phyloP scores from a whole-genome alignment of 2,888 invertebrate species.

The Dynastes tityus region DNA sequence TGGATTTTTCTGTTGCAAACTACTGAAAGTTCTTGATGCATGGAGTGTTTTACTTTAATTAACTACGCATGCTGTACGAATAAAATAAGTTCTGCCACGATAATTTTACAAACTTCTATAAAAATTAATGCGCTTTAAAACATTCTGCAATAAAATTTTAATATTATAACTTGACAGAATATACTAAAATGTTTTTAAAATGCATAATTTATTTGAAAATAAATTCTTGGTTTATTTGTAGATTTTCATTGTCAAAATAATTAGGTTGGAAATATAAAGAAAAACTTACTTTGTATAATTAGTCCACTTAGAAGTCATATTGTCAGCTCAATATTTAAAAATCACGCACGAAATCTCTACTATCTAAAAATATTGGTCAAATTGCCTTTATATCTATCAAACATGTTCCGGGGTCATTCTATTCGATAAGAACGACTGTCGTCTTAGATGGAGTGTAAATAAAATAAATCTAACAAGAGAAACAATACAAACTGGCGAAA shows the following conservation, averaged over 20 bases:
- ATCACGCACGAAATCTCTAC: slow-evolving; percentile 22
- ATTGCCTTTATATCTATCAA: slow-evolving; percentile 27
- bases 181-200: no score
- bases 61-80: no score
- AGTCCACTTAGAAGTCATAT: slow-evolving; percentile 48
- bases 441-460: neutral
- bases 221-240: no score
- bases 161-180: no score
- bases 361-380: slow-evolving; percentile 43
- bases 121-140: no score
- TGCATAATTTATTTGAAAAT: no score
- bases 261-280: neutral
- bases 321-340: slow-evolving; percentile 5
- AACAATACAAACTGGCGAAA: neutral
- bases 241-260: neutral
- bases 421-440: slow-evolving; percentile 28
- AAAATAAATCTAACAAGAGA: neutral
- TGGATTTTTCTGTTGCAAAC: no score
- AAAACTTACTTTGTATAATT: slow-evolving; percentile 49
- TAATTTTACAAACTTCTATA: no score
- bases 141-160: no score
- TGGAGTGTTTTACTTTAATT: no score
- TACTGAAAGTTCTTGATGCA: no score
- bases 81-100: no score
- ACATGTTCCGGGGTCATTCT: slow-evolving; percentile 19